A percentile compares a stretch with the other conserved stretches of the same genome.
phyloP scores from a whole-genome alignment of 92 coral and sea anemone species.

The Porites lobata region DNA sequence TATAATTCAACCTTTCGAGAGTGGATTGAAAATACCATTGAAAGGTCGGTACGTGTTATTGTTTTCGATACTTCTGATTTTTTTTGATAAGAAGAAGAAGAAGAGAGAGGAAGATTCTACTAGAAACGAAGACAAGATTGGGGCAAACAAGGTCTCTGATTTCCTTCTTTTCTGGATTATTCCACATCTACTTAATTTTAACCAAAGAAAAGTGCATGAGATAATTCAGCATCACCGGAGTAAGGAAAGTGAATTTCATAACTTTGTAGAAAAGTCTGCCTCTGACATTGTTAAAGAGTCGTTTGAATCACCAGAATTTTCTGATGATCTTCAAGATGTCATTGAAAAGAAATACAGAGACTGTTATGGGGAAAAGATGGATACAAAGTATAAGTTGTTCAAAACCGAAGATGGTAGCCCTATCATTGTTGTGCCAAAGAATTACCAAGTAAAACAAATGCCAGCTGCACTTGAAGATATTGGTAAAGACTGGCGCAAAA shows the following conservation, averaged over 20 bases:
- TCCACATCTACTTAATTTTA: constrained; percentile 31
- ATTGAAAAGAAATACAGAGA: neutral
- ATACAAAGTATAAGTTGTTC: neutral
- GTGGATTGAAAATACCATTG: constrained; percentile 39
- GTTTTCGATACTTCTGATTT: constrained; percentile 46
- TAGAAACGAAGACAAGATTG: constrained; percentile 7
- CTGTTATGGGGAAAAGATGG: constrained; percentile 12
- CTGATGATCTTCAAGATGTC: neutral
- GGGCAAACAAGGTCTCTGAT: constrained; percentile 52
- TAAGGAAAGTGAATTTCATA: neutral
- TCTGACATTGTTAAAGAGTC: neutral
- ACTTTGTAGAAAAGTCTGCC: neutral
- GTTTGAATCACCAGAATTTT: neutral
- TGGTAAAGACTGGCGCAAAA: constrained; percentile 19
- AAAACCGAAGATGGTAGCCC: neutral
- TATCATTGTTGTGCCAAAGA: constrained; percentile 32
- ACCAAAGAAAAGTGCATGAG: constrained; percentile 18
- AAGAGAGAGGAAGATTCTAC: neutral
- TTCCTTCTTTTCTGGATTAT: constrained; percentile 50
- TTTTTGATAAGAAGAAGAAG: constrained; percentile 21
- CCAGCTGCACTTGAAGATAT: constrained; percentile 40
- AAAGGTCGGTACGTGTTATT: constrained; percentile 21
- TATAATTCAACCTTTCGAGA: constrained; percentile 1
- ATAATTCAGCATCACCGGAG: neutral
- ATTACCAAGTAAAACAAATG: constrained; percentile 12